Evolutionary conservation across 2,113 vertebrate species (phyloP).

Genomic region (Kobus ellipsiprymnus): DNA sequence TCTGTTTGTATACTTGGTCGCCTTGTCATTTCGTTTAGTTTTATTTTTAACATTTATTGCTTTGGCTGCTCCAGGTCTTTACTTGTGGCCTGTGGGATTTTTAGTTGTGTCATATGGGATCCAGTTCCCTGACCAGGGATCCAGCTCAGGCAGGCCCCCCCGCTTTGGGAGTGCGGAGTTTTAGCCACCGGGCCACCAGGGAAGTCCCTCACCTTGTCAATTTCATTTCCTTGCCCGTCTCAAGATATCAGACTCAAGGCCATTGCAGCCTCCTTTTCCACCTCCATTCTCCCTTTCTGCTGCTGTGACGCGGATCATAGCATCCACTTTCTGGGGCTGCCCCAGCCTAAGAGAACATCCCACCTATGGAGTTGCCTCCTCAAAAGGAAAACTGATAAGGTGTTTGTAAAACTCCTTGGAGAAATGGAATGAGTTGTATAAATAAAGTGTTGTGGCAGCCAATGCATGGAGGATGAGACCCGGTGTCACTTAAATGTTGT

Average conservation of each 20-base stretch:
- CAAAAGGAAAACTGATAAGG: constrained; percentile 44
- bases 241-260: background rate
- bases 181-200: background rate
- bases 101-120: background rate
- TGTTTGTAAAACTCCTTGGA: constrained; percentile 39
- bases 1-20: background rate
- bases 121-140: background rate
- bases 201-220: background rate
- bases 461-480: background rate
- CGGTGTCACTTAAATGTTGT: constrained; percentile 10
- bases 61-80: background rate
- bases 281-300: background rate
- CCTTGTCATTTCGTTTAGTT: background rate
- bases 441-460: constrained; percentile 48
- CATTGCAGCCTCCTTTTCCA: background rate
- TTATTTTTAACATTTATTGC: background rate
- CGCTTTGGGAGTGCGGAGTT: background rate
- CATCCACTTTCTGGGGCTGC: background rate
- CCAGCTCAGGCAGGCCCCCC: background rate
- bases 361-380: constrained; percentile 5
- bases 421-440: constrained; percentile 52
- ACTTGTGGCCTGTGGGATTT: background rate
- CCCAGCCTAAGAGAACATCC: constrained; percentile 25
- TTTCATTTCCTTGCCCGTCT: background rate
- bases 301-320: background rate